Percentiles rank a stretch among this genome's conserved stretches.
Conservation (phyloP, 64 coral and sea anemone species). For the Porites australiensis region DNA sequence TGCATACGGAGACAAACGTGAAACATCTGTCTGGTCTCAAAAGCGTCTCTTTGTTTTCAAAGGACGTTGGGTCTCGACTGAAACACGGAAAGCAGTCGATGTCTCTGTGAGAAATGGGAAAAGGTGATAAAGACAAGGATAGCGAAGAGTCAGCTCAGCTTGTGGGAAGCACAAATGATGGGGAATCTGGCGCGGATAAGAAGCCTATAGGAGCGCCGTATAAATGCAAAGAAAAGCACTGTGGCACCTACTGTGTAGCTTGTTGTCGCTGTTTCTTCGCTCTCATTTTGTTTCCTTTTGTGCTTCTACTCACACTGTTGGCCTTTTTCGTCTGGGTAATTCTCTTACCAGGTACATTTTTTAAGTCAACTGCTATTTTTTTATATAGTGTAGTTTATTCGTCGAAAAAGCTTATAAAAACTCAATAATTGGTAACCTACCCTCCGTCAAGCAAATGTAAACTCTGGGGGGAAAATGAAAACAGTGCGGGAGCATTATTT, state of each 20-base stretch:
- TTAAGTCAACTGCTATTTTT: neutral
- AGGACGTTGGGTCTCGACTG: neutral
- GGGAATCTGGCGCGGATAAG: neutral
- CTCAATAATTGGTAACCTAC: too few species aligned
- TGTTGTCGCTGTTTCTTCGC: constrained; percentile 7
- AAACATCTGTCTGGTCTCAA: constrained; percentile 9
- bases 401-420: too few species aligned
- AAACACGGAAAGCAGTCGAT: neutral
- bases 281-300: constrained; percentile 31
- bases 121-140: constrained; percentile 26
- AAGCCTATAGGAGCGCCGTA: neutral
- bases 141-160: constrained; percentile 13
- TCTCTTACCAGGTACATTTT: constrained; percentile 25
- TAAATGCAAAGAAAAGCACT: neutral
- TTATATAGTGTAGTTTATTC: neutral
- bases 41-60: constrained; percentile 41
- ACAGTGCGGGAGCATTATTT: too few species aligned
- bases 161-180: neutral
- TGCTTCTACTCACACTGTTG: constrained; percentile 21
- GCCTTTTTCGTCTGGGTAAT: constrained; percentile 29
- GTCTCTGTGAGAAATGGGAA: constrained; percentile 2
- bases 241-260: neutral
- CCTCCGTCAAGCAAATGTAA: too few species aligned
- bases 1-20: constrained; percentile 7
- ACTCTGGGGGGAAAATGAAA: too few species aligned